phyloP scores from a whole-genome alignment of 1,140 invertebrate species.

The Brachystomella parvula region DNA sequence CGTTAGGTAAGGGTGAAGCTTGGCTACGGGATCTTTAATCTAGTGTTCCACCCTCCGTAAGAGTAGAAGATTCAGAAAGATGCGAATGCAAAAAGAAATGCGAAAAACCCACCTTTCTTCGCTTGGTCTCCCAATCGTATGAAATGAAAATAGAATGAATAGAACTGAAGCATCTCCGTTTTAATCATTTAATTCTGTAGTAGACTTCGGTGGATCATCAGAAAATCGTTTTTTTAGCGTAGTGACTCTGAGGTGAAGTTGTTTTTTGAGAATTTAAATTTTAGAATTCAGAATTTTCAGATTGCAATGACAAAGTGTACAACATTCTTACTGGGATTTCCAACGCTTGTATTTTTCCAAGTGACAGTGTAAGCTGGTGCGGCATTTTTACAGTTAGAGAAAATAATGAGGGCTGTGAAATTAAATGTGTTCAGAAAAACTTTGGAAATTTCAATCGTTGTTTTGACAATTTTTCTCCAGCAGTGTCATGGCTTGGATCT shows the following conservation, averaged over 20 bases:
- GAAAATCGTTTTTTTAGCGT: too few relatives aligned
- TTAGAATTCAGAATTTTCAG: not conserved
- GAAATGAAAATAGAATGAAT: not conserved
- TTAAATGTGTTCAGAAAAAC: not conserved
- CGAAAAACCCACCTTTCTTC: not conserved
- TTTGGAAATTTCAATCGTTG: not conserved
- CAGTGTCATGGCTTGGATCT: conserved; percentile 3
- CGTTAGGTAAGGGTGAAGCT: too few relatives aligned
- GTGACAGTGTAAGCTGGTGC: not conserved
- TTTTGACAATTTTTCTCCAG: not conserved
- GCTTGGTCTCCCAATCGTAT: conserved; percentile 3
- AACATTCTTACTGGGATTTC: not conserved
- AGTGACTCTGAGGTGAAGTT: too few relatives aligned
- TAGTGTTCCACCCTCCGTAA: too few relatives aligned
- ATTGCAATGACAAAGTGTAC: not conserved
- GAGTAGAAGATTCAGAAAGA: too few relatives aligned
- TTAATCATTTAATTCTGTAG: not conserved
- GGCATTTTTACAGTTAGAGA: not conserved
- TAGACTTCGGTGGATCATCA: too few relatives aligned
- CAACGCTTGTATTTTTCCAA: not conserved
- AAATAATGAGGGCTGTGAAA: not conserved
- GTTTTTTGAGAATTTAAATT: too few relatives aligned
- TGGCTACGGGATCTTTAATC: too few relatives aligned
- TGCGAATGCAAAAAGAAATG: not conserved
- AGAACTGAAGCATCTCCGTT: not conserved